phyloP scores from a whole-genome alignment of 2,113 vertebrate species.

The Maccullochella peelii region DNA sequence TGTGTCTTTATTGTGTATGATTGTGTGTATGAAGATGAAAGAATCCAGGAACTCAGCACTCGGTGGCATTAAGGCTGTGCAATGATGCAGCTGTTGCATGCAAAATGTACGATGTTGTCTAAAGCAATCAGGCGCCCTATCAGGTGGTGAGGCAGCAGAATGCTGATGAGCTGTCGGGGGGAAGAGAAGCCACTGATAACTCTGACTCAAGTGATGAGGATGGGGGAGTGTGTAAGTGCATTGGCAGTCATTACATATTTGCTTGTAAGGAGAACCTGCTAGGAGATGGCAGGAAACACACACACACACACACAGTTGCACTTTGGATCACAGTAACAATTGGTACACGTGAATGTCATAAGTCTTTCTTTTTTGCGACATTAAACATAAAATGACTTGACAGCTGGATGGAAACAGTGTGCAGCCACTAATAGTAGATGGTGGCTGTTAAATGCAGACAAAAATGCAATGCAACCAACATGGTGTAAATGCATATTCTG shows the following conservation, averaged over 20 bases:
- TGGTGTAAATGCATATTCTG: background rate
- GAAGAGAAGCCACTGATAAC: conserved; percentile 20
- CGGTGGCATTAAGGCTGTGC: conserved; percentile 38
- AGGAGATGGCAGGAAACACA: background rate
- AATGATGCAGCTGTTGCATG: conserved; percentile 60
- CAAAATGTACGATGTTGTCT: conserved; percentile 66
- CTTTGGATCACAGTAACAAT: background rate
- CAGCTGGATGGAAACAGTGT: too few relatives aligned
- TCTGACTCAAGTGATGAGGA: conserved; percentile 21
- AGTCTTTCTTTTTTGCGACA: too few relatives aligned
- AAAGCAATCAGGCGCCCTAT: conserved; percentile 55
- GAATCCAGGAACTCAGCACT: conserved; percentile 27
- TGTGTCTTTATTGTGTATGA: background rate
- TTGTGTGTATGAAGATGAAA: conserved; percentile 41
- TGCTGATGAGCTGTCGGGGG: conserved; percentile 48
- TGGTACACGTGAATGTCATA: too few relatives aligned
- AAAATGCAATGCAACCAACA: background rate
- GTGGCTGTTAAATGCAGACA: background rate
- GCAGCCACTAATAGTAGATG: too few relatives aligned
- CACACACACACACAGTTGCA: background rate
- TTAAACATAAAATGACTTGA: too few relatives aligned
- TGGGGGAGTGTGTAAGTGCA: conserved; percentile 13
- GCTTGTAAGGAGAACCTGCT: conserved; percentile 22
- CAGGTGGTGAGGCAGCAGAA: conserved; percentile 46
- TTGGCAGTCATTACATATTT: conserved; percentile 49